phyloP scores from a whole-genome alignment of 2,113 vertebrate species.

The Mastomys coucha region DNA sequence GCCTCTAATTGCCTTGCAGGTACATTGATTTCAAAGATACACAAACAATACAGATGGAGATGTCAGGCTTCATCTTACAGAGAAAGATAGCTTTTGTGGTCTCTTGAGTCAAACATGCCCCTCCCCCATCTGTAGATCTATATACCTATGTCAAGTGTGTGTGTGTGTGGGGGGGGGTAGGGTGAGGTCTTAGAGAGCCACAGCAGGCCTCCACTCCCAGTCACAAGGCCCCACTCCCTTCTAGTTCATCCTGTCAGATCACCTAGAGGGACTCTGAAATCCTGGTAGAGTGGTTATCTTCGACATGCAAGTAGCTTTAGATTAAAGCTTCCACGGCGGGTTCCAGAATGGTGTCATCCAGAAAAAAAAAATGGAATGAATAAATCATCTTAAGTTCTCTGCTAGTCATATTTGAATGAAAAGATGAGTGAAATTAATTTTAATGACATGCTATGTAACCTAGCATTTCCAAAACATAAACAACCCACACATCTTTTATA shows the following conservation, averaged over 20 bases:
- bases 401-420: neutral
- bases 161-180: too few species aligned
- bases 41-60: neutral
- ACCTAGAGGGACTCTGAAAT: neutral
- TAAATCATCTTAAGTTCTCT: neutral
- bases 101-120: neutral
- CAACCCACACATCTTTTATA: neutral
- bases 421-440: neutral
- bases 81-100: neutral
- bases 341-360: neutral
- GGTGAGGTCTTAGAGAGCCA: neutral
- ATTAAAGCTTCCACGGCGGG: neutral
- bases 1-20: neutral
- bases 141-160: neutral
- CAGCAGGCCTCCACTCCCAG: neutral
- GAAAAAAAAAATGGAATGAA: neutral
- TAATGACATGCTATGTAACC: neutral
- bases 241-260: neutral
- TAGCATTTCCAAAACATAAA: neutral
- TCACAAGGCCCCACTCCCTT: neutral
- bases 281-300: neutral
- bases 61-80: neutral
- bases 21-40: neutral
- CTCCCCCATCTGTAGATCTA: neutral
- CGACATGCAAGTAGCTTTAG: conserved; percentile 22